phyloP scores from a whole-genome alignment of 2,113 vertebrate species.

The Spea bombifrons region DNA sequence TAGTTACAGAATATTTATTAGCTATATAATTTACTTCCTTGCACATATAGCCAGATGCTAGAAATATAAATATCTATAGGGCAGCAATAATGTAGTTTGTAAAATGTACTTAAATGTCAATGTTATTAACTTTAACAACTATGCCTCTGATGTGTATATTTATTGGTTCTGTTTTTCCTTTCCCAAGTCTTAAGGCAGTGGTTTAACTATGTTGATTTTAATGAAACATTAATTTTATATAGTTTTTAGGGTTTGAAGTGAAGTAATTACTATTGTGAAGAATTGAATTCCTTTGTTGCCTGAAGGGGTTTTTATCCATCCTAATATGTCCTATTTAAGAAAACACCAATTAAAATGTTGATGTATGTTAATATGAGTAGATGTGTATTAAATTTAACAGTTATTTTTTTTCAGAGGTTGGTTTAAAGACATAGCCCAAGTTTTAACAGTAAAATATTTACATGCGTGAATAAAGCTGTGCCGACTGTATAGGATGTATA shows the following conservation, averaged over 20 bases:
- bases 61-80: no score
- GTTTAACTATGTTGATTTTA: conserved; percentile 24
- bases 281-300: conserved; percentile 16
- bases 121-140: not conserved
- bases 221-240: conserved; percentile 28
- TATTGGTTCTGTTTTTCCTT: not conserved
- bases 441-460: no score
- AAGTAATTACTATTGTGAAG: conserved; percentile 24
- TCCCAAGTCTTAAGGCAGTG: conserved; percentile 4
- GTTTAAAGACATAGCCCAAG: not conserved
- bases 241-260: not conserved
- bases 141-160: not conserved
- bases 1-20: no score
- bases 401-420: not conserved
- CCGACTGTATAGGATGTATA: no score
- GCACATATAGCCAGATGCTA: no score
- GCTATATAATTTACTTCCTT: no score
- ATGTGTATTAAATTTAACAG: not conserved
- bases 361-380: not conserved
- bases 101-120: not conserved
- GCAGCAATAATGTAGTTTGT: no score
- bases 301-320: conserved; percentile 11
- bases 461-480: no score
- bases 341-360: conserved; percentile 22
- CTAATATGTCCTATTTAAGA: not conserved